phyloP scores from a whole-genome alignment of 2,888 invertebrate genomes.

The Rhabditoides inermis region DNA sequence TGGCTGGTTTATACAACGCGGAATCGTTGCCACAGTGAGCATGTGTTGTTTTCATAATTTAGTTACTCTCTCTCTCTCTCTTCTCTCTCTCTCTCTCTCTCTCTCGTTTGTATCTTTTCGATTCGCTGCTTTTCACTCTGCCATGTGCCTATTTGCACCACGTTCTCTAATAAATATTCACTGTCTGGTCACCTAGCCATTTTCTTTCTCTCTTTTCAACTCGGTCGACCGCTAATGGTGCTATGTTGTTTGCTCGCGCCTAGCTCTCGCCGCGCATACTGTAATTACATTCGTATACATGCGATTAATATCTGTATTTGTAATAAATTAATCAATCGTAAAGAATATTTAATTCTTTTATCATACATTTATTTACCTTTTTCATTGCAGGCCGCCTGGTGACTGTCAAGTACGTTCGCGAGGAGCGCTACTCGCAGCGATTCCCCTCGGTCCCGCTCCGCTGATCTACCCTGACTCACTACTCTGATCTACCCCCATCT shows the following conservation, averaged over 20 bases:
- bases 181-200: not conserved
- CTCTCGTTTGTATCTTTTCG: not conserved
- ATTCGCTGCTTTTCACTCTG: not conserved
- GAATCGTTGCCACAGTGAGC: too few relatives aligned
- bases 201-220: conserved; percentile 4
- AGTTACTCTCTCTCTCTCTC: not conserved
- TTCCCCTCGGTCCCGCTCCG: not conserved
- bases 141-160: not conserved
- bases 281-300: too few relatives aligned
- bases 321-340: too few relatives aligned
- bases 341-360: too few relatives aligned
- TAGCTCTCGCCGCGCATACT: too few relatives aligned
- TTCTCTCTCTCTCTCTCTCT: too few relatives aligned
- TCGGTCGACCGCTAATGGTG: too few relatives aligned
- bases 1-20: too few relatives aligned
- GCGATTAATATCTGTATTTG: too few relatives aligned
- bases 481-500: not conserved
- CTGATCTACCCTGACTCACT: not conserved
- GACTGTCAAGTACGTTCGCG: conserved; percentile 3
- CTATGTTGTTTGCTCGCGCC: too few relatives aligned
- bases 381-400: conserved; percentile 6
- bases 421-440: conserved; percentile 2
- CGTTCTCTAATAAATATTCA: not conserved
- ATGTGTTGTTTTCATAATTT: too few relatives aligned
- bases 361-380: too few relatives aligned